A percentile compares a stretch with the other conserved stretches of the same genome.
These are phyloP conservation scores for Acanthosepion lycidas DNA, from an alignment of 2,888 invertebrate genomes.

Conservation along the genomic window DNA sequence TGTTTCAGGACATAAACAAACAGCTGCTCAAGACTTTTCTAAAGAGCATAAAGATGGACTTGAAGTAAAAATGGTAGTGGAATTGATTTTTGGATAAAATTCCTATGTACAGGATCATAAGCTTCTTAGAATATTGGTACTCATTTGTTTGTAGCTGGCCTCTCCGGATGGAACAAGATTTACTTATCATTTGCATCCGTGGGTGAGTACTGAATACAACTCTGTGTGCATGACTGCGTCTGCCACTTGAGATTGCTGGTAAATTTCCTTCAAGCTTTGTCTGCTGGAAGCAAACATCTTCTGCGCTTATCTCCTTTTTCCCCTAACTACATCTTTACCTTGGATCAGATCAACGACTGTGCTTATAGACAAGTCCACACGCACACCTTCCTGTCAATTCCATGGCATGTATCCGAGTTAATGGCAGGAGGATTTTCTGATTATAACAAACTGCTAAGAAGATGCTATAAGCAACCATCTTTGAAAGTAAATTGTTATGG, in stretches of 20 bases:
- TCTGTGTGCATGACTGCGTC: slow-evolving; percentile 10
- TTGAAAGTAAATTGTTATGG: background rate
- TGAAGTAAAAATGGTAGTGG: background rate
- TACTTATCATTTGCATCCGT: slow-evolving; percentile 23
- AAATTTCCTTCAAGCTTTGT: slow-evolving; percentile 33
- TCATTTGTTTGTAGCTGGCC: slow-evolving; percentile 33
- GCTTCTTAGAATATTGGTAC: slow-evolving; percentile 21
- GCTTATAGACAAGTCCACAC: slow-evolving; percentile 22
- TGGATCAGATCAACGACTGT: background rate
- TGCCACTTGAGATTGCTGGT: slow-evolving; percentile 8
- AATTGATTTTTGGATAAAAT: slow-evolving; percentile 33
- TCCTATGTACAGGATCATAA: background rate
- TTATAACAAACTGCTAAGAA: slow-evolving; percentile 33
- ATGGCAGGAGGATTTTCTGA: slow-evolving; percentile 22
- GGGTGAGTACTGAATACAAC: slow-evolving; percentile 2
- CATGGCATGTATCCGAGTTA: slow-evolving; percentile 11
- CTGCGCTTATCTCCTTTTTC: background rate
- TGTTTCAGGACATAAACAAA: background rate
- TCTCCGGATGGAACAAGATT: background rate
- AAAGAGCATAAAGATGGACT: slow-evolving; percentile 4
- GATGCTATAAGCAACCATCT: slow-evolving; percentile 15
- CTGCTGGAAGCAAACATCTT: slow-evolving; percentile 33
- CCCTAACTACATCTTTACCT: background rate
- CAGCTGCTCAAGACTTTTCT: background rate
- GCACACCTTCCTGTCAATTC: slow-evolving; percentile 33